These are phyloP conservation scores for Mus minutoides DNA, from an alignment of 2,797 vertebrate species.

Conservation along the genomic window DNA sequence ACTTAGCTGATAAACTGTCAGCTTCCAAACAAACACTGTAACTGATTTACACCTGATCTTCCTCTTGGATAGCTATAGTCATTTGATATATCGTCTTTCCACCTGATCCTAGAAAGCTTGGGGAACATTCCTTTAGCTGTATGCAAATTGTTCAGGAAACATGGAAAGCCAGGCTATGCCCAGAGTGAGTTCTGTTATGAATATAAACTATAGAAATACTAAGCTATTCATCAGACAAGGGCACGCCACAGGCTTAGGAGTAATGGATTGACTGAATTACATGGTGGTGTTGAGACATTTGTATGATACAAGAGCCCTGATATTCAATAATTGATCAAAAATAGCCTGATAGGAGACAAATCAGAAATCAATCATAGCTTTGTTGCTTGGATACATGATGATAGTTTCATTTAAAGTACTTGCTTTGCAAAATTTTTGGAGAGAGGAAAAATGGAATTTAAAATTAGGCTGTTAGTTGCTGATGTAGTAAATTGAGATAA, in stretches of 20 bases:
- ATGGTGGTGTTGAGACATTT: not conserved
- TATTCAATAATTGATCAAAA: slow-evolving; percentile 69
- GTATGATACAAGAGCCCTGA: not conserved
- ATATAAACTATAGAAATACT: slow-evolving; percentile 5
- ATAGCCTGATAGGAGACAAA: slow-evolving; percentile 2
- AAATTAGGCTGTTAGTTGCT: slow-evolving; percentile 43
- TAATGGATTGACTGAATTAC: not conserved
- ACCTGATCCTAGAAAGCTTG: slow-evolving; percentile 76
- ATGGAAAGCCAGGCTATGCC: slow-evolving; percentile 41
- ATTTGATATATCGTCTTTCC: slow-evolving; percentile 80
- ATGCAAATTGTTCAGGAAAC: slow-evolving; percentile 75
- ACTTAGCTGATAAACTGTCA: slow-evolving; percentile 84
- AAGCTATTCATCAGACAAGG: not conserved
- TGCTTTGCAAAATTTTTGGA: not conserved
- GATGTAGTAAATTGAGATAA: slow-evolving; percentile 20
- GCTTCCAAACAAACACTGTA: slow-evolving; percentile 84
- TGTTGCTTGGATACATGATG: slow-evolving; percentile 3
- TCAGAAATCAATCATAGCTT: slow-evolving; percentile 64
- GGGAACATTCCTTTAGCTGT: slow-evolving; percentile 74
- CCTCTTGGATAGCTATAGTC: slow-evolving; percentile 82
- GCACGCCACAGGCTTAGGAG: not conserved
- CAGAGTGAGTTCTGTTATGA: slow-evolving; percentile 1
- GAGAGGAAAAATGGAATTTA: slow-evolving; percentile 19
- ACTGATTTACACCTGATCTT: slow-evolving; percentile 86
- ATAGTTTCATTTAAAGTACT: not conserved